These are phyloP conservation scores for Oscheius myriophilus DNA, from an alignment of 2,888 invertebrate genomes.

Conservation along the genomic window DNA sequence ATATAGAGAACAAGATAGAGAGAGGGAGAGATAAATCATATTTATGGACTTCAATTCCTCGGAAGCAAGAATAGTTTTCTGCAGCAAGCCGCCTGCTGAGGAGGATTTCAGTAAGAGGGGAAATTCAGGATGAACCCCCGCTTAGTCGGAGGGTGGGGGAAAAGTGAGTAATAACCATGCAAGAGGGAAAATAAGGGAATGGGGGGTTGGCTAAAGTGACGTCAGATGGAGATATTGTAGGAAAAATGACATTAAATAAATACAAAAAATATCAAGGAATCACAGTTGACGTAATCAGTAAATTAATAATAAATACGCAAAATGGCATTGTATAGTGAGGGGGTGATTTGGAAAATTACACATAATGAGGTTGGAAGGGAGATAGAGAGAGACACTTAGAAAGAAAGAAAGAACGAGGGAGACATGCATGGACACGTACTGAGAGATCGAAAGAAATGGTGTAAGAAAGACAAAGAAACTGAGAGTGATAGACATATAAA, in stretches of 20 bases:
- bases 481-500: not conserved
- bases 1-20: no score
- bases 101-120: constrained; percentile 2
- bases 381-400: not conserved
- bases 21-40: no score
- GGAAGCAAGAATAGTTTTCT: no score
- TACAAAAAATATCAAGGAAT: no score
- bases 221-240: no score
- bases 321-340: not conserved
- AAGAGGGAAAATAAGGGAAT: constrained; percentile 8
- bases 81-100: no score
- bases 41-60: no score
- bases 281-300: no score
- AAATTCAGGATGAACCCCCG: not conserved
- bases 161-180: constrained; percentile 1
- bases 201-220: no score
- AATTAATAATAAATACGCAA: no score
- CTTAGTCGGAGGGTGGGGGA: not conserved
- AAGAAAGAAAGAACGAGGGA: not conserved
- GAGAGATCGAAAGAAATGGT: not conserved
- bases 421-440: constrained; percentile 3
- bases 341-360: not conserved
- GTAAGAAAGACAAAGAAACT: not conserved
- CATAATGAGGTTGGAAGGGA: not conserved
- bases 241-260: no score